Base-by-base conservation (phyloP, 2,888 invertebrate genomes). In the Limenitis arthemis region DNA sequence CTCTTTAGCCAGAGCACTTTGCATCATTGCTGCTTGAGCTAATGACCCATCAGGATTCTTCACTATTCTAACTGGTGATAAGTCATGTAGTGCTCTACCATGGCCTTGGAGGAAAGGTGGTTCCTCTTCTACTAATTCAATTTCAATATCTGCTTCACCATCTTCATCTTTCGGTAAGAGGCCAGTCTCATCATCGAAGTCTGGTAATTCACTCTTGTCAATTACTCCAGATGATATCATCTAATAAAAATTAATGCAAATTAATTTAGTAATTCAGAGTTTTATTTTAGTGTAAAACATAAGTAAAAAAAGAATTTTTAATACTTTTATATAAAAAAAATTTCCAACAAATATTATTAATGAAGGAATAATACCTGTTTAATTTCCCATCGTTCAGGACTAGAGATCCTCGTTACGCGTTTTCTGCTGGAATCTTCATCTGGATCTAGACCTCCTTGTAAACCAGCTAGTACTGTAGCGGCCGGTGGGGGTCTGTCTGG, bases 21-120 rank as follows among this genome's bases (percentile, higher is more conserved):
- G 99, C 98, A 98, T 99, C 96, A 99, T 98, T 0, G 99, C 99
- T 0, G 99, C 98, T 77, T 99, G 99, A 0, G 99, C 99, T 28
- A 99, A 80, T 0, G 98, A 98, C 0, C 99, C 99, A 76, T 99
- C 99, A 0, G 99, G 99, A 88, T 99, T 99, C 86, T 98, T 98
- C 0, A 99, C 97, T 60, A 99, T 98, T 60, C 94, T 84, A 4
- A 98, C 97, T 0, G 98, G 98, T 52, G 96, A 97, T 4, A 98
- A 87, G 73, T 98, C 98, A 61, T 97, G 94, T 0, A 96, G 78
- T 0, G 96, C 94, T 58, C 98, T 87, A 0, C 98, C 97, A 73
- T 97, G 93, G n/a, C 97, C 95, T 54, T 94, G 92, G 1, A 99
- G 86, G 81, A 99, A 99, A 0, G 99, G 96, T 0, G 99, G 96